Evolutionary conservation across 1,140 invertebrate species (phyloP).

Genomic region (Hylaeus anthracinus): DNA sequence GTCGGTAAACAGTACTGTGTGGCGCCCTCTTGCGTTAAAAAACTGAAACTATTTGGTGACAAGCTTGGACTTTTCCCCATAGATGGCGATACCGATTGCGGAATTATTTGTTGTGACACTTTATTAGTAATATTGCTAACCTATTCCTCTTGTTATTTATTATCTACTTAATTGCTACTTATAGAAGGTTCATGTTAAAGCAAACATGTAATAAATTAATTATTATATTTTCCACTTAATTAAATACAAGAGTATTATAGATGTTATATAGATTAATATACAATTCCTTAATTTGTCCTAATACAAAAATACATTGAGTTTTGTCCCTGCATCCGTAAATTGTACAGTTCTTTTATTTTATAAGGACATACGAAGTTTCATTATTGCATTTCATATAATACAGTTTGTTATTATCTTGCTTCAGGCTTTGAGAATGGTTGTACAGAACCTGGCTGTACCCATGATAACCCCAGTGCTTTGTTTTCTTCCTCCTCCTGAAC

Average conservation of each 20-base stretch:
- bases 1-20: too few relatives aligned
- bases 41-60: too few relatives aligned
- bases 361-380: slow-evolving; percentile 40
- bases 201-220: slow-evolving; percentile 33
- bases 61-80: too few relatives aligned
- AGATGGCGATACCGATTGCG: too few relatives aligned
- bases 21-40: too few relatives aligned
- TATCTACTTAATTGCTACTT: neutral
- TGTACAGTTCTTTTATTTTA: slow-evolving; percentile 18
- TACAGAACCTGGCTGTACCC: slow-evolving; percentile 88
- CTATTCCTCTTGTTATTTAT: neutral
- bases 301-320: slow-evolving; percentile 56
- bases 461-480: slow-evolving; percentile 84
- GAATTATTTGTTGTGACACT: too few relatives aligned
- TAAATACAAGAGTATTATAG: slow-evolving; percentile 49
- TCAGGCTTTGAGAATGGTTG: slow-evolving; percentile 86
- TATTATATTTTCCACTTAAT: slow-evolving; percentile 32
- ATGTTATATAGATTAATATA: neutral
- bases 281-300: slow-evolving; percentile 6
- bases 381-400: slow-evolving; percentile 13
- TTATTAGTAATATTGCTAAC: too few relatives aligned
- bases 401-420: slow-evolving; percentile 70
- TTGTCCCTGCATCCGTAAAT: neutral
- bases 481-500: slow-evolving; percentile 71
- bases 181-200: neutral